Evolutionary conservation across 2,888 invertebrate species (phyloP).

Genomic region (Pachycephus smyrnensis): DNA sequence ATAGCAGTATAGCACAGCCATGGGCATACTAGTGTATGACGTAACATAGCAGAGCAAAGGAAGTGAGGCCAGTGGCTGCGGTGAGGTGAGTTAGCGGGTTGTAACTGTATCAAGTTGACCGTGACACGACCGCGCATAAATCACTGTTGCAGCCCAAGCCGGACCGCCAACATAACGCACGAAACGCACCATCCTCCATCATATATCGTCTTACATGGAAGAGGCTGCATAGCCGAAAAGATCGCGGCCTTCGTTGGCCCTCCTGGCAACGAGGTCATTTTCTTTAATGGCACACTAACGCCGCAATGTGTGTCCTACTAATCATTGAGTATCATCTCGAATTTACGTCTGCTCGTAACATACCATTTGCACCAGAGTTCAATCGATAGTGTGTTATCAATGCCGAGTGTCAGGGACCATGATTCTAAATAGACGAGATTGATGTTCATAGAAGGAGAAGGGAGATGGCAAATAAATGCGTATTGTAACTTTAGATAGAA

Average conservation of each 20-base stretch:
- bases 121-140: slow-evolving; percentile 62
- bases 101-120: slow-evolving; percentile 65
- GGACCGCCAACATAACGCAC: slow-evolving; percentile 37
- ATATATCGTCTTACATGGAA: not conserved
- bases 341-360: not conserved
- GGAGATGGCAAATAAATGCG: not conserved
- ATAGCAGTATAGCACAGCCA: not conserved
- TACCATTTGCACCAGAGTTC: not conserved
- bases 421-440: slow-evolving; percentile 23
- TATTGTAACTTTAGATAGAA: slow-evolving; percentile 5
- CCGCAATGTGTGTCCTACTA: not conserved
- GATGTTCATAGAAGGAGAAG: slow-evolving; percentile 15
- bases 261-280: not conserved
- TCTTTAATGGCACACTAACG: not conserved
- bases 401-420: not conserved
- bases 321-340: not conserved
- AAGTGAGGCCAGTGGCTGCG: slow-evolving; percentile 27
- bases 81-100: slow-evolving; percentile 60
- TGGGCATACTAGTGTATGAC: not conserved
- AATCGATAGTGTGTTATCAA: not conserved
- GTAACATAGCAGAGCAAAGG: not conserved
- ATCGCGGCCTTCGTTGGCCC: slow-evolving; percentile 26
- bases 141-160: slow-evolving; percentile 49
- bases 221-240: slow-evolving; percentile 18
- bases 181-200: slow-evolving; percentile 7